Base-by-base conservation (phyloP, 1,140 invertebrate species). In the Chironomus tepperi region DNA sequence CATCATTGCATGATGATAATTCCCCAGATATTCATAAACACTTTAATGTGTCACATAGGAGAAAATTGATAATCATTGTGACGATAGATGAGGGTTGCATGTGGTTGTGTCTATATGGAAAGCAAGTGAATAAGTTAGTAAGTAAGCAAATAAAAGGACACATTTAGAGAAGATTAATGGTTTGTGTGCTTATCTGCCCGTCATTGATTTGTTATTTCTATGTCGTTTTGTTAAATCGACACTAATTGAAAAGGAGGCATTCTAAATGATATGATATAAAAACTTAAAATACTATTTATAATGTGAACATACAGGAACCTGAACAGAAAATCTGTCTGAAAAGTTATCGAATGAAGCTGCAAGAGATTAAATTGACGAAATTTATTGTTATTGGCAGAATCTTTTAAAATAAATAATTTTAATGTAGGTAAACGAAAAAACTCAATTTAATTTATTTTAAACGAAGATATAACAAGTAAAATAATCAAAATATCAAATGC, bases 41-140 rank as follows among this genome's bases (percentile, higher is more conserved):
- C 12, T 57, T 57, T 57, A 57, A 57, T 57, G 47, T 57, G 47
- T 57, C 47, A 57, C 47, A 57, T 57, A n/a, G 47, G 12, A 57
- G 47, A 57, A 57, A 57, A 57, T 57, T 57, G 47, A 57, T 57
- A 57, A 57, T 57, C 47, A 57, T 15, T 15, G 3, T n/a, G 47
- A n/a, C 10, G n/a, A n/a, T 57, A 12, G 12, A 15, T 57, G 47
- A 12, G 47, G 12, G 47, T 47, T 34, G 43, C 8, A 9, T 47
- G 43, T 57, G 47, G 47, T 57, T 57, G 24, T 34, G 24, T 34
- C 24, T 34, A 34, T 34, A 2, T 2, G 24, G 5, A 34, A 57
- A 57, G 43, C 43, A 57, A 34, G 47, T 57, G 47, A 57, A 12
- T 2, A 34, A 34, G 24, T 34, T 34, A 34, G 24, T 1, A 34